Evolutionary conservation across 2,113 vertebrate species (phyloP), one percentile per base, ranked within the genome.

Genomic region (Tyrannus savana): DNA sequence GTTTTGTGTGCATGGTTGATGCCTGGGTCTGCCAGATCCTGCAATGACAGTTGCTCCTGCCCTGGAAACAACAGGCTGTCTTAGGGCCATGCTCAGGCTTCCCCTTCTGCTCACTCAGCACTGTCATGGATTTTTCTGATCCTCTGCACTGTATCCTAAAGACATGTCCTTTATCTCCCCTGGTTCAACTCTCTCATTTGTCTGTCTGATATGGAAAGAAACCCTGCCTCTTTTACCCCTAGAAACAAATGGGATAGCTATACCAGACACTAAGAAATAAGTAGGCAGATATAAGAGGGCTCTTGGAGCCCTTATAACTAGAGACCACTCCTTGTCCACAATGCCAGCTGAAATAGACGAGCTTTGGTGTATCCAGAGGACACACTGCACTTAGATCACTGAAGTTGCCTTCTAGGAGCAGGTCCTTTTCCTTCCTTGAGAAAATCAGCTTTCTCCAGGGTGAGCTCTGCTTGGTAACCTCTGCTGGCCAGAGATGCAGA

Each of bases 71-170:
- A 4, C 1, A 42, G 33, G 14, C 30, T 96, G 44, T 19, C 52
- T 46, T 64, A 50, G 31, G 59, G 55, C 44, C 4, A 1, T 46
- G 33, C 19, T 33, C 82, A 30, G 27, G n/a, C 49, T 87, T 75
- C 37, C 35, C 3, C 0, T 72, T 50, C 62, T 15, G 19, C 62
- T 82, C 33, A 8, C 4, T 69, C 71, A 50, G 21, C 1, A 1
- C 44, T 44, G 25, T 12, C 33, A 21, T 1, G 4, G 39, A 17
- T 37, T 7, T 56, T 67, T 76, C 67, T 93, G 31, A 19, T 58
- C 27, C 35, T 11, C 35, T 33, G 46, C 0, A 0, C 31, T 68
- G 9, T 14, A 7, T 22, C 18, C 27, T 24, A 39, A 50, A 71
- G 52, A 9, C 12, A 49, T 31, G 35, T 52, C 67, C 41, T 84